Evolutionary conservation across 1,140 invertebrate genomes (phyloP).

Genomic region (Drosophila ohnishii): DNA sequence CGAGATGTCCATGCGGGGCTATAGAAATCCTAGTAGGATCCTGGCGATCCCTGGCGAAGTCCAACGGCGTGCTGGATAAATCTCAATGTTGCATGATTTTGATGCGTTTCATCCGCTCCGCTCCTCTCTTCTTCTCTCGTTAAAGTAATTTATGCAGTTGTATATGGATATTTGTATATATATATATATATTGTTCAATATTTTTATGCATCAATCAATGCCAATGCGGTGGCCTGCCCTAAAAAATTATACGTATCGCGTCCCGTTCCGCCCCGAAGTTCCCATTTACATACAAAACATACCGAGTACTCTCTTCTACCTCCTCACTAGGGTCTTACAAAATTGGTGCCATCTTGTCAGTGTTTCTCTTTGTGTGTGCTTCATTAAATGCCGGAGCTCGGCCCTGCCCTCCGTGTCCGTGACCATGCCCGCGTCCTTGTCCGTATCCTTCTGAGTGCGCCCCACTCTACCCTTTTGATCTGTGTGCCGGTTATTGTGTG

Average conservation of each 20-base stretch:
- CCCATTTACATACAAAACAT: constrained; percentile 72
- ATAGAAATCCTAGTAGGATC: constrained; percentile 23
- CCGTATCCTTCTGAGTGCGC: constrained; percentile 18
- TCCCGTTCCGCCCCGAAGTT: constrained; percentile 29
- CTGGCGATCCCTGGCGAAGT: constrained; percentile 22
- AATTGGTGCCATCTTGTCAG: constrained; percentile 55
- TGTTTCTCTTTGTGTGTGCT: constrained; percentile 23
- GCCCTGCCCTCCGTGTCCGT: constrained; percentile 12
- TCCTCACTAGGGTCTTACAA: constrained; percentile 43
- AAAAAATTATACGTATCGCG: constrained; percentile 10
- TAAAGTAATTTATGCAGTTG: constrained; percentile 72
- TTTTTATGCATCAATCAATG: constrained; percentile 42
- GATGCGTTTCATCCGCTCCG: constrained; percentile 41
- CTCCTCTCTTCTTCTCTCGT: constrained; percentile 16
- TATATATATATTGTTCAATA: constrained; percentile 68
- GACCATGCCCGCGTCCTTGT: constrained; percentile 6
- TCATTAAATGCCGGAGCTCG: constrained; percentile 47
- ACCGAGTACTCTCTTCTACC: constrained; percentile 25
- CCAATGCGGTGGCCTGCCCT: constrained; percentile 26
- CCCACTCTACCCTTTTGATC: constrained; percentile 60
- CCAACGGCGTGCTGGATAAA: constrained; percentile 73
- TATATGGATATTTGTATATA: constrained; percentile 66
- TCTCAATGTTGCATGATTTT: constrained; percentile 79
- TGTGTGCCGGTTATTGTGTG: constrained; percentile 56
- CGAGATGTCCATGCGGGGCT: constrained; percentile 12